Evolutionary conservation across 2,797 vertebrate species (phyloP).

Genomic region (Aphelocoma californica): DNA sequence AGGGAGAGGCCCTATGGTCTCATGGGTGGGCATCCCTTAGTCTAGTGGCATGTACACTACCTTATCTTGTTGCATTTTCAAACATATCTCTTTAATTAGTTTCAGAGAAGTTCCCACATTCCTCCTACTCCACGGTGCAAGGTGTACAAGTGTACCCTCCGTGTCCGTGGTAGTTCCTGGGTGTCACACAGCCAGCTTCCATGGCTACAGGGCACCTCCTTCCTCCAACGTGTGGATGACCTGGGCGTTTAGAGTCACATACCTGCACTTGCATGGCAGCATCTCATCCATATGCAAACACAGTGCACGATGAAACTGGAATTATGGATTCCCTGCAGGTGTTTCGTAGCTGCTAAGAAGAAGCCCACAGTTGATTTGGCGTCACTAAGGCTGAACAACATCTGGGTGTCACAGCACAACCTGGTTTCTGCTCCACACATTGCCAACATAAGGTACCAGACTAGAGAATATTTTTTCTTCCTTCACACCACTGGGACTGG

Average conservation of each 20-base stretch:
- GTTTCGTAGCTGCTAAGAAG: neutral
- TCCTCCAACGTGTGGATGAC: fast-evolving
- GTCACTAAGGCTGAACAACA: neutral
- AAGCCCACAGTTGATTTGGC: neutral
- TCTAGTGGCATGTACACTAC: neutral
- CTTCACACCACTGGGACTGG: neutral
- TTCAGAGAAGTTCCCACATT: neutral
- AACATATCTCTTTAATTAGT: neutral
- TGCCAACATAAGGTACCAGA: neutral
- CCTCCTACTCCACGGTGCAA: neutral
- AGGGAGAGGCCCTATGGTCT: neutral
- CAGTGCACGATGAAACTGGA: neutral
- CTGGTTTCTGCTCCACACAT: neutral
- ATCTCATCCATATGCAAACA: neutral
- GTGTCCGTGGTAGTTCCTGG: neutral
- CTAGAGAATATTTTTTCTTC: neutral
- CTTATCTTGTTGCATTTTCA: neutral
- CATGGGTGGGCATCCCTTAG: neutral
- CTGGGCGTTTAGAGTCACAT: neutral
- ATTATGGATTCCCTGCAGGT: neutral
- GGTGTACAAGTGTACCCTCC: neutral
- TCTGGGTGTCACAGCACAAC: neutral
- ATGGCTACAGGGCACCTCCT: neutral
- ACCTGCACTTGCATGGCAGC: neutral
- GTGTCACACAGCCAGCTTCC: neutral